A percentile compares a stretch with the other conserved stretches of the same genome.
These are phyloP conservation scores for Coluber constrictor DNA, from an alignment of 2,797 vertebrate species.

Conservation along the genomic window DNA sequence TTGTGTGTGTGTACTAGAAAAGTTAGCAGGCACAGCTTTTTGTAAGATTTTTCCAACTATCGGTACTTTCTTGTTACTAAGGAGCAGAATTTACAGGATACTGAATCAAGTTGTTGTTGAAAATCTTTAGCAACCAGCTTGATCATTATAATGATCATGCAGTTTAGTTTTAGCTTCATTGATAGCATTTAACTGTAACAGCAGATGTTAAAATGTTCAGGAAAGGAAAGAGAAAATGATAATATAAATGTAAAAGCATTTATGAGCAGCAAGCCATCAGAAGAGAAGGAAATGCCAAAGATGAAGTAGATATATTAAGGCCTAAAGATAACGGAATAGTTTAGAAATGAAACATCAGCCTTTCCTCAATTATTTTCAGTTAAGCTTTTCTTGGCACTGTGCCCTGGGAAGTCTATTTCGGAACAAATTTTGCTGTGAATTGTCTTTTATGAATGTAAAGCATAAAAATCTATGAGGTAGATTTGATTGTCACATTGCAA, in stretches of 20 bases:
- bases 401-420: slow-evolving; percentile 20
- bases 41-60: background rate
- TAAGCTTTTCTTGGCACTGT: slow-evolving; percentile 22
- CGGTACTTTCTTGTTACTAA: background rate
- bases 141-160: background rate
- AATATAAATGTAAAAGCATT: background rate
- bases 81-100: background rate
- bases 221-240: background rate
- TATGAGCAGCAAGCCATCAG: background rate
- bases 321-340: slow-evolving; percentile 30
- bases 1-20: background rate
- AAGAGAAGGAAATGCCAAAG: slow-evolving; percentile 10
- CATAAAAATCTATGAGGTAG: slow-evolving; percentile 23
- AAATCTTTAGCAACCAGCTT: slow-evolving; percentile 1
- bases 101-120: background rate
- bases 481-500: slow-evolving; percentile 19
- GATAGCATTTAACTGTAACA: background rate
- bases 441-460: slow-evolving; percentile 42
- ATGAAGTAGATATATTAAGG: slow-evolving; percentile 24
- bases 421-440: slow-evolving; percentile 34
- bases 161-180: slow-evolving; percentile 11
- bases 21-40: background rate
- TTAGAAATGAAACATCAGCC: slow-evolving; percentile 22
- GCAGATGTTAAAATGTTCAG: slow-evolving; percentile 10
- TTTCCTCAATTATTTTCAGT: slow-evolving; percentile 29